Conservation (phyloP, 2,888 invertebrate genomes). For the Euspilapteryx auroguttella region DNA sequence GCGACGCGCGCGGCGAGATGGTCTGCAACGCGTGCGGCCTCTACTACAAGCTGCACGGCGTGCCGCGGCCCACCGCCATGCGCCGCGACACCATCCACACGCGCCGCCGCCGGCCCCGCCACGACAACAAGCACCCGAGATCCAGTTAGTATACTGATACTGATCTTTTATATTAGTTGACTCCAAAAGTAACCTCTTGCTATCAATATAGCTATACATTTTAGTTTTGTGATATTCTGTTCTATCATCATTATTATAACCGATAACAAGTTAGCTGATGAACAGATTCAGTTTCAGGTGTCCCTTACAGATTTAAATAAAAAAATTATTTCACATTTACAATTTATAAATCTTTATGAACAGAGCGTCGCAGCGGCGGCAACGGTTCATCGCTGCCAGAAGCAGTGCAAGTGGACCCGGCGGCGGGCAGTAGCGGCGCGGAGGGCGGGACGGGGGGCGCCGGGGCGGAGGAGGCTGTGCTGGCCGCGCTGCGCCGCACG, state of each 20-base stretch:
- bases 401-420: too few species aligned
- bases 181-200: too few species aligned
- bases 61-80: constrained; percentile 93
- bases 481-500: constrained; percentile 17
- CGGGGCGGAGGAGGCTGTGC: constrained; percentile 9
- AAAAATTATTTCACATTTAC: too few species aligned
- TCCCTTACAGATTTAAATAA: too few species aligned
- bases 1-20: constrained; percentile 96
- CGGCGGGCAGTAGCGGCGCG: constrained; percentile 8
- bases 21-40: constrained; percentile 99
- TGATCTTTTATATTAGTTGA: neutral
- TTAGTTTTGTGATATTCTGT: too few species aligned
- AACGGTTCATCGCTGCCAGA: too few species aligned
- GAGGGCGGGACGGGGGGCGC: constrained; percentile 14
- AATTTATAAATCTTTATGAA: too few species aligned
- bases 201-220: too few species aligned
- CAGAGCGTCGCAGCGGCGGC: constrained; percentile 3
- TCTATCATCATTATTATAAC: too few species aligned
- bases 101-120: constrained; percentile 83
- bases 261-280: too few species aligned
- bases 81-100: constrained; percentile 96
- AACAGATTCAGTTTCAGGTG: too few species aligned
- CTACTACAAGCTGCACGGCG: constrained; percentile 95
- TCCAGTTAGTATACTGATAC: constrained; percentile 32
- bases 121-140: constrained; percentile 60